These are phyloP conservation scores for Hypothenemus hampei DNA, from an alignment of 1,140 invertebrate species.

Conservation along the genomic window DNA sequence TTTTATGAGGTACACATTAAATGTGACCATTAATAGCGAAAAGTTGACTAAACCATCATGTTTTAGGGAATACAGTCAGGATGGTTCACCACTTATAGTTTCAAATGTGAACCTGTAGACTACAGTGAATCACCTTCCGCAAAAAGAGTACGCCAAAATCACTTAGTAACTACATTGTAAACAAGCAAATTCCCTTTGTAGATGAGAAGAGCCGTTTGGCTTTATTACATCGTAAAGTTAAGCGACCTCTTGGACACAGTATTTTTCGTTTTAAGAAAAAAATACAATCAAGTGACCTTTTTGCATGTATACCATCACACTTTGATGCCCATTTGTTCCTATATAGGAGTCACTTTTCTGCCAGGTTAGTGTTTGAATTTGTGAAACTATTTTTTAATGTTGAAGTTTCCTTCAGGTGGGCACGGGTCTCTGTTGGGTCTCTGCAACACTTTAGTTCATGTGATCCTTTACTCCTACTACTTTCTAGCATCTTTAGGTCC, in stretches of 20 bases:
- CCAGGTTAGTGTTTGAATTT: constrained; percentile 46
- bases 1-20: constrained; percentile 68
- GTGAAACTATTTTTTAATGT: not conserved
- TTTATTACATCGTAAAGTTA: constrained; percentile 58
- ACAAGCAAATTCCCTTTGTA: constrained; percentile 35
- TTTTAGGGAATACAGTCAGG: constrained; percentile 13
- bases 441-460: constrained; percentile 83
- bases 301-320: constrained; percentile 73
- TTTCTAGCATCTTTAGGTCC: constrained; percentile 76
- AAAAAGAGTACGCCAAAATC: constrained; percentile 1
- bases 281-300: constrained; percentile 67
- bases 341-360: constrained; percentile 79
- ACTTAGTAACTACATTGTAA: not conserved
- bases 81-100: constrained; percentile 12
- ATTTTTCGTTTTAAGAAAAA: constrained; percentile 80
- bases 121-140: constrained; percentile 7
- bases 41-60: too few relatives aligned
- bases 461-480: constrained; percentile 83
- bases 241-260: constrained; percentile 63
- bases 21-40: too few relatives aligned
- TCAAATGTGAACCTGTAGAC: constrained; percentile 16
- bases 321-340: constrained; percentile 68
- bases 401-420: constrained; percentile 55
- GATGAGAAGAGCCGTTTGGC: constrained; percentile 61
- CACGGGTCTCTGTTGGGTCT: constrained; percentile 74